These are phyloP conservation scores for Formica aserva DNA, from an alignment of 2,888 invertebrate genomes.

Conservation along the genomic window DNA sequence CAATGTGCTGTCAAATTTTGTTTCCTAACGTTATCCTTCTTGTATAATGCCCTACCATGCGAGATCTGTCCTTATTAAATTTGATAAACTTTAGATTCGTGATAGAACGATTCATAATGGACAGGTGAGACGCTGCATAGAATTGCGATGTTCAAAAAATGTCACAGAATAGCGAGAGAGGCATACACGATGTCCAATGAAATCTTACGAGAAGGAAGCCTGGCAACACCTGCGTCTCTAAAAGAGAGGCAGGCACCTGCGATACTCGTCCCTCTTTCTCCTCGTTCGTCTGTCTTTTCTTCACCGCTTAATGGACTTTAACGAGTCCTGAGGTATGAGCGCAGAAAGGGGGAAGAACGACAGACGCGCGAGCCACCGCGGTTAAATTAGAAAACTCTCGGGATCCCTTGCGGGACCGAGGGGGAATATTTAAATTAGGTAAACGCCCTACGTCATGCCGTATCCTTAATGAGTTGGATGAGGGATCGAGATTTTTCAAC, in stretches of 20 bases:
- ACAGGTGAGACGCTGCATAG: background rate
- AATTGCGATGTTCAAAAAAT: conserved; percentile 61
- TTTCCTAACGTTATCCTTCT: background rate
- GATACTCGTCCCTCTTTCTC: conserved; percentile 21
- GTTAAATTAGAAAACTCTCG: conserved; percentile 77
- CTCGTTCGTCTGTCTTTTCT: conserved; percentile 55
- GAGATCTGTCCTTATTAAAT: background rate
- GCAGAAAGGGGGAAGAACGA: conserved; percentile 33
- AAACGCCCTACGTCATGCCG: conserved; percentile 72
- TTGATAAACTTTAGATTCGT: conserved; percentile 6
- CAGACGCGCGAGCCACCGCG: conserved; percentile 54
- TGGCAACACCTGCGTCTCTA: conserved; percentile 57
- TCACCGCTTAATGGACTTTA: conserved; percentile 69
- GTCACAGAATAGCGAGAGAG: conserved; percentile 48
- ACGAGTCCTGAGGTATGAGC: conserved; percentile 63
- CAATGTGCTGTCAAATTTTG: background rate
- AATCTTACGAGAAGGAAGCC: conserved; percentile 55
- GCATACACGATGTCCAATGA: conserved; percentile 61
- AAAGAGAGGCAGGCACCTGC: conserved; percentile 52
- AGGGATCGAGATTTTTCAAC: conserved; percentile 70
- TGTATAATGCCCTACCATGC: background rate
- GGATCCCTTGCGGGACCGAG: conserved; percentile 45
- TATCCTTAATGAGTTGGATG: conserved; percentile 75
- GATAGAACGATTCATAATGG: background rate
- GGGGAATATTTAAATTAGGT: conserved; percentile 79